Evolutionary conservation across 1,140 invertebrate genomes (phyloP), one percentile per base, ranked within the genome.

Genomic region (Trichonephila clavipes): DNA sequence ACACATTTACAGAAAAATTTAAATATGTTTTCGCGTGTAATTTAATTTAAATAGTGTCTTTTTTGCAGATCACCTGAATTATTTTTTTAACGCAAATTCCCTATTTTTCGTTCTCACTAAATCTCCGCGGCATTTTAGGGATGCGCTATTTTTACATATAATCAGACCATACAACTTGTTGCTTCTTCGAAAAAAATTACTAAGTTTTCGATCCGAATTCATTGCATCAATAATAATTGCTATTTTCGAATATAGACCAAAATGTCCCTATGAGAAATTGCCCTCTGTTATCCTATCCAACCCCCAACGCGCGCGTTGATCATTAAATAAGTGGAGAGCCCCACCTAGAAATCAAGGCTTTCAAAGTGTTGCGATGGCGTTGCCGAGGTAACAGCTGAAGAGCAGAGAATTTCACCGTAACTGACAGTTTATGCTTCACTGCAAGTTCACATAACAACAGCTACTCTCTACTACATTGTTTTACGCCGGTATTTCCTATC

Each of bases 361-460:
- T 61, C 51, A 92, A 89, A 88, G 44, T 88, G 85, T 93, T 93
- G 62, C 91, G 40, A 61, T 40, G 12, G 24, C 81, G 83, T 86
- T 92, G 62, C 85, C 72, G 10, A 8, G 69, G 83, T 40, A 64
- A 93, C 85, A 59, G 16, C 58, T 24, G 28, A 77, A 61, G 83
- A 92, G 69, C 19, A 8, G 28, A 69, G 82, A 86, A 40, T n/a
- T 19, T 58, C 28, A 59, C n/a, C 40, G 72, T 69, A 61, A 72
- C 66, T n/a, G 83, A 72, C 58, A 88, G 85, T 88, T 93, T 24
- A 88, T 88, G 86, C 92, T 88, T 82, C 51, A 82, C 40, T 82
- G 92, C 61, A 61, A 88, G 24, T 77, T 87, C 92, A 21, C 24
- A 12, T 61, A 61, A 90, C 24, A 92, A 87, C 91, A 77, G 59